Percentiles rank a stretch among this genome's conserved stretches.
These are phyloP conservation scores for Drosophila paulistorum DNA, from an alignment of 1,140 invertebrate genomes.

Conservation along the genomic window DNA sequence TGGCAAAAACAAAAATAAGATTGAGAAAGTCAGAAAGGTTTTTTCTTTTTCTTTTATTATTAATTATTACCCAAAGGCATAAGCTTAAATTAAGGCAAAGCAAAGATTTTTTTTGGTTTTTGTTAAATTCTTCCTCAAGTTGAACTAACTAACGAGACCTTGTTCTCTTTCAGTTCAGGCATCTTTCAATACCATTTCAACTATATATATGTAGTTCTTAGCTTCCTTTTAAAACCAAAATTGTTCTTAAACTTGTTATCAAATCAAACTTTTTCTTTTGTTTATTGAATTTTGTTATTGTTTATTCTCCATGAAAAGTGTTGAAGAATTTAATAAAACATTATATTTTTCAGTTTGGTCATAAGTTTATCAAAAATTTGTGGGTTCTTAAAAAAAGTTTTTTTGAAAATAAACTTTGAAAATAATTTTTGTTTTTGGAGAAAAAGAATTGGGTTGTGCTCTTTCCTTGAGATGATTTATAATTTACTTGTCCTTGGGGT, in stretches of 20 bases:
- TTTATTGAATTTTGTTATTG: not conserved
- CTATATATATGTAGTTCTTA: not conserved
- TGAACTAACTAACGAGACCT: too few species aligned
- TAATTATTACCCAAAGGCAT: too few species aligned
- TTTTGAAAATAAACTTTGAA: constrained; percentile 8
- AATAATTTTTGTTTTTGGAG: not conserved
- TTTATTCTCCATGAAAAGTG: not conserved
- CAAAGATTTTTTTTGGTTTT: too few species aligned
- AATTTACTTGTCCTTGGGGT: constrained; percentile 7
- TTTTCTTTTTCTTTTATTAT: too few species aligned
- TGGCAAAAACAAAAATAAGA: not conserved
- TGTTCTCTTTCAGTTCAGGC: too few species aligned
- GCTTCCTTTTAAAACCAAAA: not conserved
- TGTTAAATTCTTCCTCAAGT: too few species aligned
- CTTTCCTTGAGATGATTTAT: constrained; percentile 1
- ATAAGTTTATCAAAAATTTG: constrained; percentile 4
- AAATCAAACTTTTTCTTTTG: not conserved
- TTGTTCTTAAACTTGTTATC: not conserved
- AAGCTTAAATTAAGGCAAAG: too few species aligned
- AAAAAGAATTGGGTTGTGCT: not conserved
- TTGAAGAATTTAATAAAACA: not conserved
- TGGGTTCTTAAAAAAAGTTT: not conserved
- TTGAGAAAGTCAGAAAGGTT: not conserved
- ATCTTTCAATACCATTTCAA: not conserved
- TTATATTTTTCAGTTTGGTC: not conserved